A percentile compares a stretch with the other conserved stretches of the same genome.
Conservation (phyloP, 2,888 invertebrate species). For the Cheilosia vulpina region DNA sequence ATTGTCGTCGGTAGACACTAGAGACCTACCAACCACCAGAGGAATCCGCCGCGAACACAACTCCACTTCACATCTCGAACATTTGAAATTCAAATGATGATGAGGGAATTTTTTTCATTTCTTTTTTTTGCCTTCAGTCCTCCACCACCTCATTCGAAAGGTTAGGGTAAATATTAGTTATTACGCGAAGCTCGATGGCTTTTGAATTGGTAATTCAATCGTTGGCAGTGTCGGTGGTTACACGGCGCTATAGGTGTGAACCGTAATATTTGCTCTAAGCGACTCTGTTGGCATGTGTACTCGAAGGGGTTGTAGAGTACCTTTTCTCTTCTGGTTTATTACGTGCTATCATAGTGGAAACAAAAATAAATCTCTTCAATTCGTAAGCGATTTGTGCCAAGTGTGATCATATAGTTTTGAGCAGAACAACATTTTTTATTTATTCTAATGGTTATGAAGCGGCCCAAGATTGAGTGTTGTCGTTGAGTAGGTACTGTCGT, state of each 20-base stretch:
- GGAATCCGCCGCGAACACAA: constrained; percentile 31
- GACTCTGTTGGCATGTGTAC: constrained; percentile 6
- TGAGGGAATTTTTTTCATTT: constrained; percentile 19
- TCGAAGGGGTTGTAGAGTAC: constrained; percentile 30
- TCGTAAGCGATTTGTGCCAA: constrained; percentile 15
- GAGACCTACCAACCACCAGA: not conserved
- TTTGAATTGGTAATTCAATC: constrained; percentile 59
- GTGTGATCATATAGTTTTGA: constrained; percentile 26
- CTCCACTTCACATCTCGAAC: constrained; percentile 54
- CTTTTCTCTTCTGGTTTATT: constrained; percentile 17
- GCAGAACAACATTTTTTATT: not conserved
- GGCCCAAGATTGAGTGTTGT: constrained; percentile 14
- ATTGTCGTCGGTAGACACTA: constrained; percentile 10
- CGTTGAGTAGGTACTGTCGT: too few relatives aligned
- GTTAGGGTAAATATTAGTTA: constrained; percentile 66
- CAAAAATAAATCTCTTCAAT: constrained; percentile 30
- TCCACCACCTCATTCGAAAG: constrained; percentile 34
- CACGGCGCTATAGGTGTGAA: constrained; percentile 43
- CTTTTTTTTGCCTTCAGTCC: constrained; percentile 1
- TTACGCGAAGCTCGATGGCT: constrained; percentile 56
- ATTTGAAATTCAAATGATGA: constrained; percentile 69
- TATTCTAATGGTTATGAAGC: constrained; percentile 8
- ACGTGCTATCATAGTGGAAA: constrained; percentile 7
- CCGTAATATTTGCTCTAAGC: constrained; percentile 35
- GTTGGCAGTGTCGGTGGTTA: constrained; percentile 31